Evolutionary conservation across 2,113 vertebrate genomes (phyloP), one percentile per base, ranked within the genome.

Genomic region (Scomber japonicus): DNA sequence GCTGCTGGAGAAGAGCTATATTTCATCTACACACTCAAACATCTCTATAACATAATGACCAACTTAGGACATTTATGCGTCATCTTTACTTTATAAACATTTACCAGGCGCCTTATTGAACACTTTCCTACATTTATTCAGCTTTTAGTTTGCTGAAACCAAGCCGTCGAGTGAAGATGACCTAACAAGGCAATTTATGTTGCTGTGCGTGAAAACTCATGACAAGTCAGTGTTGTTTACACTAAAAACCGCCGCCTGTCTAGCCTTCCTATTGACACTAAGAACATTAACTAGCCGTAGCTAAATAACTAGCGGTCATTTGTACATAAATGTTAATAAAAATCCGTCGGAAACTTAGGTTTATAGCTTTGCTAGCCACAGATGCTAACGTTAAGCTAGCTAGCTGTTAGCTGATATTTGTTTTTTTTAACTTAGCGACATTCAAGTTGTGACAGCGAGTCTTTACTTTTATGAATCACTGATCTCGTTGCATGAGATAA

Each of bases 341-440:
- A 71, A 17, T 16, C 5, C n/a, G 4, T 5, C 11, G 48, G 7
- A 2, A 60, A 13, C 8, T 66, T 14, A 13, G 9, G 16, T 68
- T 54, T 45, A 53, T 15, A 62, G 57, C 21, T 57, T 59, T 5
- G 56, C 30, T 59, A 78, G 19, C 63, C 14, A 53, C 5, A 11
- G 2, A 66, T 59, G 12, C 85, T 89, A 90, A 84, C 62, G 44
- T 65, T 69, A 30, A 71, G 59, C 68, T 75, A 78, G 78, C 70
- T 90, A 87, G 84, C 86, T 30, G 71, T 74, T 80, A 86, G 76
- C 87, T 57, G 44, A 50, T 62, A 30, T 85, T 86, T 88, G 75
- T 80, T 71, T 66, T 80, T 71, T 66, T 80, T 46, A 92, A 88
- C 75, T 86, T 82, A 4, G 10, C 61, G 15, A 30, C 14, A 14